Conservation (phyloP, 2,113 vertebrate genomes). For the Gopherus flavomarginatus region DNA sequence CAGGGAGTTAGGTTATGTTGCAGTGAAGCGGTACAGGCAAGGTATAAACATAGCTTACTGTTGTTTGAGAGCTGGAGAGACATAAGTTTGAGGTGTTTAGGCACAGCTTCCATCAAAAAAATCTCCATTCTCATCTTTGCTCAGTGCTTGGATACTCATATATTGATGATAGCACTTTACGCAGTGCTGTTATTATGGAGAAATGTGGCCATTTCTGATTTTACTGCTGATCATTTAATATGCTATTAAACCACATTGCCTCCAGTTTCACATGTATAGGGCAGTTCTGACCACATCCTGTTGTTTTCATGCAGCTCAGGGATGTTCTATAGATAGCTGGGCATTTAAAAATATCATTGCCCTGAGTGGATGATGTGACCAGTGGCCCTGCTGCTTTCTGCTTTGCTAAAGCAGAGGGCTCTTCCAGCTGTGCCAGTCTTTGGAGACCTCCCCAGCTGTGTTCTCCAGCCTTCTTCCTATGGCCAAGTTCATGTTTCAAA, state of each 20-base stretch:
- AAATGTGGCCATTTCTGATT: not conserved
- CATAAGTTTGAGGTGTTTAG: fast-evolving
- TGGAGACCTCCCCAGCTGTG: not conserved
- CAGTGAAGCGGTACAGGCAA: not conserved
- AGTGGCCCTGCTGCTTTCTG: not conserved
- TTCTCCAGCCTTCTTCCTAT: not conserved
- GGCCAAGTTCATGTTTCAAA: not conserved
- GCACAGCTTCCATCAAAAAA: fast-evolving
- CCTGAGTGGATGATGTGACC: not conserved
- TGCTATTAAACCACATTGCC: fast-evolving
- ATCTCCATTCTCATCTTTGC: not conserved
- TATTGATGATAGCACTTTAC: fast-evolving
- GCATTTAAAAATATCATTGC: fast-evolving
- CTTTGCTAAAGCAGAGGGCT: not conserved
- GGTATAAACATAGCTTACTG: not conserved
- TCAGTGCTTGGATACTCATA: not conserved
- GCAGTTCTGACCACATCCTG: not conserved
- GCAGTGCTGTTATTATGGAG: fast-evolving
- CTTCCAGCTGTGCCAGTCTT: not conserved
- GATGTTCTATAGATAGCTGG: not conserved
- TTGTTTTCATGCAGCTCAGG: not conserved
- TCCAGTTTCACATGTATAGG: not conserved
- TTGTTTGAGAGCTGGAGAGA: not conserved
- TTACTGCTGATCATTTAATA: not conserved
- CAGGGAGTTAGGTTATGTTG: not conserved